Evolutionary conservation across 2,113 vertebrate species (phyloP), one percentile per base, ranked within the genome.

Genomic region (Procavia capensis): DNA sequence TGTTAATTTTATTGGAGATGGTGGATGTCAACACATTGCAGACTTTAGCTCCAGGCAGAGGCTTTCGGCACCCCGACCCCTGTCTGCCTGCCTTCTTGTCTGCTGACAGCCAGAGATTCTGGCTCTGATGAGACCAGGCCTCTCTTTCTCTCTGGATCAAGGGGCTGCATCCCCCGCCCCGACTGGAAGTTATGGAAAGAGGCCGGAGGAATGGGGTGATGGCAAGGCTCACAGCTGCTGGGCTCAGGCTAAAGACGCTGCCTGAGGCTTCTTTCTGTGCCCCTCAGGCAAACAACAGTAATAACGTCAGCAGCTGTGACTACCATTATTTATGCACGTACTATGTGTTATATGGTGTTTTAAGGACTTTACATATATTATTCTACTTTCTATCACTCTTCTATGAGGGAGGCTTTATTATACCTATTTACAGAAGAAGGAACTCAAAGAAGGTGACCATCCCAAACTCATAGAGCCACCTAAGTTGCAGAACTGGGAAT

Each of bases 271-370:
- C 31, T 76, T 22, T 6, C 20, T 19, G 19, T 20, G 25, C 25
- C 57, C 9, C 24, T 50, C 41, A 31, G n/a, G 43, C 64, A 59
- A 61, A 66, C 27, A 17, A 9, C 2, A 25, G 29, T 9, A 9
- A 63, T 14, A 41, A 19, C 0, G 13, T 2, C 50, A 19, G 63
- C 39, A 47, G 63, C 27, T 7, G 5, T 0, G 6, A 34, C 64
- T 19, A 1, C 29, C 3, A 3, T 17, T 13, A 11, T 13, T 1
- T 31, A 8, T 50, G 45, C 2, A 2, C 5, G 29, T 11, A 1
- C 80, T 24, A 0, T 7, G 43, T 43, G 29, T 9, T 1, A 54
- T 29, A 75, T 24, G 14, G 36, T 9, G 10, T 68, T 54, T 45
- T 8, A 31, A 70, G 6, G 0, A 13, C 34, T 24, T 70, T 36